These are phyloP conservation scores for Turdus rufiventris DNA, from an alignment of 2,113 vertebrate species.

Conservation along the genomic window DNA sequence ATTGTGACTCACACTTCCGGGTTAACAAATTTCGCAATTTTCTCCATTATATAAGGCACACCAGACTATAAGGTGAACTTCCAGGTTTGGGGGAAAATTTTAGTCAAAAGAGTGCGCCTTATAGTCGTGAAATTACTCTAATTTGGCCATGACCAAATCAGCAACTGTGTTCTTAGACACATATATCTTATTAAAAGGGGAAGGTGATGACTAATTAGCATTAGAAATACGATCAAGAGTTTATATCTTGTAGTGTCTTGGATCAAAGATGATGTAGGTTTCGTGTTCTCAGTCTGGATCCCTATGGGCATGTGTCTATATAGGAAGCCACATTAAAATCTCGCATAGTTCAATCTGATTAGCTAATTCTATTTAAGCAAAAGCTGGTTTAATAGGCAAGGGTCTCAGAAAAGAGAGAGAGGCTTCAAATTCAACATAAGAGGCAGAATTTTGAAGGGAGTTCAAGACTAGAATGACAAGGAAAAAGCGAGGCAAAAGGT, in stretches of 20 bases:
- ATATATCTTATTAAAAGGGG: constrained; percentile 40
- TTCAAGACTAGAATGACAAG: background rate
- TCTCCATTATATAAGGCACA: no score
- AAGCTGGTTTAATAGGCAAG: constrained; percentile 8
- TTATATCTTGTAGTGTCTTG: constrained; percentile 23
- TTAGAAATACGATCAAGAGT: constrained; percentile 35
- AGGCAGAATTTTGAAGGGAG: background rate
- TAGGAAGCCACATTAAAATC: constrained; percentile 31
- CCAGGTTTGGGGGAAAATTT: no score
- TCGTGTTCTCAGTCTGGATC: constrained; percentile 21
- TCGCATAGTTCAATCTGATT: constrained; percentile 44
- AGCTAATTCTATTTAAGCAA: background rate
- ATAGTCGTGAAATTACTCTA: no score
- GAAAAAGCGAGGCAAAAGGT: background rate
- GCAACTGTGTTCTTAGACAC: constrained; percentile 47
- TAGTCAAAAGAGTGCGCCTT: no score
- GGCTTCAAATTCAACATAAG: background rate
- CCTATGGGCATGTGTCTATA: background rate
- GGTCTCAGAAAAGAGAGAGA: background rate
- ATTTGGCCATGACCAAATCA: constrained; percentile 64
- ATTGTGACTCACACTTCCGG: no score
- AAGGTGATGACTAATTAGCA: constrained; percentile 48
- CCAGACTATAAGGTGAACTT: no score
- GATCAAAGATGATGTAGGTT: constrained; percentile 48
- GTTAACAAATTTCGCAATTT: no score